A percentile compares a stretch with the other conserved stretches of the same genome.
Evolutionary conservation across 2,888 invertebrate genomes (phyloP).

Genomic region (Brachylomia viminalis): DNA sequence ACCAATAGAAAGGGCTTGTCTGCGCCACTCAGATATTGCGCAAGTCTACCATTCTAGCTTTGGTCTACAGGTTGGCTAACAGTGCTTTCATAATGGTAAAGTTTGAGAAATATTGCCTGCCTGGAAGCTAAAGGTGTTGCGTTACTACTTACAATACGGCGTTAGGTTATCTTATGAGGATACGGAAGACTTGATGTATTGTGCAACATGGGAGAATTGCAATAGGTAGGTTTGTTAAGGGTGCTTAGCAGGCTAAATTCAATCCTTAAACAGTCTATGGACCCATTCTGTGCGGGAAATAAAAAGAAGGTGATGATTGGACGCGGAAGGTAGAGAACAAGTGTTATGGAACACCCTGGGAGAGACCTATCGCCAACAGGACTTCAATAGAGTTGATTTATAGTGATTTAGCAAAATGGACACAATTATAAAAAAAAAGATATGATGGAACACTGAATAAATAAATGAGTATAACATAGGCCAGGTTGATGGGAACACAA

Average conservation of each 20-base stretch:
- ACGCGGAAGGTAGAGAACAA: too few species aligned
- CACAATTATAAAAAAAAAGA: background rate
- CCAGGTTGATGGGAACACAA: background rate
- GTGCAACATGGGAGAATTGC: background rate
- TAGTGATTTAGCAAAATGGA: too few species aligned
- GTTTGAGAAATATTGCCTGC: slow-evolving; percentile 21
- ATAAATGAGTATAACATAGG: too few species aligned
- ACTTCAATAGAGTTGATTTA: too few species aligned
- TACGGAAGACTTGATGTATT: slow-evolving; percentile 30
- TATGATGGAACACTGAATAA: background rate
- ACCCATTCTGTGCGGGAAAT: too few species aligned
- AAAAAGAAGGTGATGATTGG: too few species aligned
- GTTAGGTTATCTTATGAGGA: slow-evolving; percentile 38
- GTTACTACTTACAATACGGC: slow-evolving; percentile 40
- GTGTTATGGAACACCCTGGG: too few species aligned
- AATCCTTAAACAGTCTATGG: background rate
- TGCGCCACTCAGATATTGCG: slow-evolving; percentile 39
- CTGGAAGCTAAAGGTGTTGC: slow-evolving; percentile 26
- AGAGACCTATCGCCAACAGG: too few species aligned
- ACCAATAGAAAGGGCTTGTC: slow-evolving; percentile 46
- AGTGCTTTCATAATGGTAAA: slow-evolving; percentile 46
- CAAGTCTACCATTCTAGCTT: slow-evolving; percentile 40
- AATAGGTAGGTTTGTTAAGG: background rate
- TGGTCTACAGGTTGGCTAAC: slow-evolving; percentile 30
- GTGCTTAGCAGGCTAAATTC: background rate